Conservation (phyloP, 1,140 invertebrate species). For the Lerema accius region DNA sequence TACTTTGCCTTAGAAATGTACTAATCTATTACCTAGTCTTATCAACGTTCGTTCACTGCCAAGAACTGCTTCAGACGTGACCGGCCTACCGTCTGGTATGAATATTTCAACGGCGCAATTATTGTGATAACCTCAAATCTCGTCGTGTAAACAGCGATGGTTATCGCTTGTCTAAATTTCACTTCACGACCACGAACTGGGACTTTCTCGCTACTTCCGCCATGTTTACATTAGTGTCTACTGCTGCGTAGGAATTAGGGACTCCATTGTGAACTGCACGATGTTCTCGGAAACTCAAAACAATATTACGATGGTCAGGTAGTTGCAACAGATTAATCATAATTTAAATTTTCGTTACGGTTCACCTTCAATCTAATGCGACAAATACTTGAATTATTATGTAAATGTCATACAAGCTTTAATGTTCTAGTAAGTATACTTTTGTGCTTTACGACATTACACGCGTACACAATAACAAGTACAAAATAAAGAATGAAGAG, state of each 20-base stretch:
- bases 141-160: slow-evolving; percentile 41
- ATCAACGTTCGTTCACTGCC: slow-evolving; percentile 13
- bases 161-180: slow-evolving; percentile 47
- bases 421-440: too few species aligned
- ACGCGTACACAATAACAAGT: too few species aligned
- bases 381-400: too few species aligned
- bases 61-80: slow-evolving; percentile 32
- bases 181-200: slow-evolving; percentile 38
- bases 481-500: too few species aligned
- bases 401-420: too few species aligned
- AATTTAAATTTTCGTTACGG: too few species aligned
- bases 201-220: slow-evolving; percentile 40
- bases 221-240: slow-evolving; percentile 23
- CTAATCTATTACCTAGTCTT: slow-evolving; percentile 13
- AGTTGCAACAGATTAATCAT: too few species aligned
- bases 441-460: too few species aligned
- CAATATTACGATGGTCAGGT: not conserved
- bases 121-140: slow-evolving; percentile 45
- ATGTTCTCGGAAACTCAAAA: not conserved
- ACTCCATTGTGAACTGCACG: too few species aligned
- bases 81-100: slow-evolving; percentile 35
- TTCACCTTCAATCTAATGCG: too few species aligned
- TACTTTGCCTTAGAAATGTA: not conserved
- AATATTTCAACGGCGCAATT: slow-evolving; percentile 38
- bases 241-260: not conserved